Base-by-base conservation (phyloP, 2,113 vertebrate genomes). In the Chaetodon auriga region DNA sequence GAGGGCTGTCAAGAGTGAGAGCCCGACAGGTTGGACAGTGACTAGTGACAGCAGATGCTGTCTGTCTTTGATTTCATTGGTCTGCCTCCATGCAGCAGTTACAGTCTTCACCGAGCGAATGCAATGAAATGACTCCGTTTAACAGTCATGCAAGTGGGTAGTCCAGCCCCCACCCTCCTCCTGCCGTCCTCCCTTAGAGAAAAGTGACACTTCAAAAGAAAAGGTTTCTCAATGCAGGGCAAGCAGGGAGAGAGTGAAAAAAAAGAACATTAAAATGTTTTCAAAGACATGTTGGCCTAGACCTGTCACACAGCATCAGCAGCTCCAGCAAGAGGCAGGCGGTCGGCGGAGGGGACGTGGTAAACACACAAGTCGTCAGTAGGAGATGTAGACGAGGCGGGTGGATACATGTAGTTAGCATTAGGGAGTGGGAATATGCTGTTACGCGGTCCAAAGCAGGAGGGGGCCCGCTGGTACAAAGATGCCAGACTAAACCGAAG, bases 161-260 rank as follows among this genome's bases (percentile, higher is more conserved):
- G 71, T 55, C 78, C 69, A 68, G 53, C 51, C 76, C 64, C 72
- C 5, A 14, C 49, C 51, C 43, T 78, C 69, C 69, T 66, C 21
- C 65, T 65, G 58, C 43, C 5, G 36, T 70, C 41, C 83, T 77
- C 78, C 21, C 60, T 54, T 58, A 35, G 12, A 85, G 55, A 60
- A 77, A 84, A 80, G 55, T 85, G 75, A 89, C 89, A 91, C 92
- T 93, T 93, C 71, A 87, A 90, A 88, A 92, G 82, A 83, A 88
- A 81, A 72, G 35, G 45, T 86, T 81, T 77, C 64, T 83, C 64
- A 54, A 51, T 54, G 53, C 49, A 55, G 62, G 65, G 25, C 15
- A 38, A 45, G 65, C 25, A 74, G 36, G 43, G 41, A 77, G 72
- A 82, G 43, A 48, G 51, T 9, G 21, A 36, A 43, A 30, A 68